Percentiles rank a stretch among this genome's conserved stretches.
Evolutionary conservation across 2,888 invertebrate species (phyloP).

Genomic region (Diaperis boleti): DNA sequence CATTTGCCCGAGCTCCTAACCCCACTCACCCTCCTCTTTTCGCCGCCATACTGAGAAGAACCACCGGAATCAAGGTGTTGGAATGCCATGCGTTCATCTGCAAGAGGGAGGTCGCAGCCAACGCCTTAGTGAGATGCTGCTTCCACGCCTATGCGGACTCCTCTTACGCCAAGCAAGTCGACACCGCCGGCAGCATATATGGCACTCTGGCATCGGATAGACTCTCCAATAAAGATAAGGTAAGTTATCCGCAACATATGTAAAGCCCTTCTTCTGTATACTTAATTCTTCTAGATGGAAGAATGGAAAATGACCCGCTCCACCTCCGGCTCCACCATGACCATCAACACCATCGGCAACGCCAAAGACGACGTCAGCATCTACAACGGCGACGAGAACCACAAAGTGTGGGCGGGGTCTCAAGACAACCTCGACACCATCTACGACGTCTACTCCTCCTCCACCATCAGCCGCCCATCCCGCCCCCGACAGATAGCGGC

Average conservation of each 20-base stretch:
- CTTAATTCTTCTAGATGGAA: conserved; percentile 62
- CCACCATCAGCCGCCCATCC: conserved; percentile 74
- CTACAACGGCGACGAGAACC: conserved; percentile 93
- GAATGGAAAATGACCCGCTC: conserved; percentile 71
- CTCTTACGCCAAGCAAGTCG: conserved; percentile 88
- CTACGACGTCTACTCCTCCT: conserved; percentile 76
- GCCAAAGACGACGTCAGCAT: conserved; percentile 83
- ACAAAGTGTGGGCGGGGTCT: conserved; percentile 90
- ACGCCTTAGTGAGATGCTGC: conserved; percentile 96
- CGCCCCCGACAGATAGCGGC: conserved; percentile 85
- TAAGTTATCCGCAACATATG: conserved; percentile 44
- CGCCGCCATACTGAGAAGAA: conserved; percentile 95
- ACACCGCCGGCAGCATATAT: conserved; percentile 69
- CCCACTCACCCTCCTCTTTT: conserved; percentile 96
- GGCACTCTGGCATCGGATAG: conserved; percentile 63
- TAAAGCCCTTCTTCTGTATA: neutral
- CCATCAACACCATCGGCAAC: conserved; percentile 71
- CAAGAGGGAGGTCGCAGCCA: conserved; percentile 95
- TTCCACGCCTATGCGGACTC: conserved; percentile 98
- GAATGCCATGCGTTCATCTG: conserved; percentile 99
- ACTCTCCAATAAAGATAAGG: conserved; percentile 63
- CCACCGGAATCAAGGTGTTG: conserved; percentile 96
- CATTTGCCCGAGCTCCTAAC: conserved; percentile 92
- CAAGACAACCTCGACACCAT: conserved; percentile 79
- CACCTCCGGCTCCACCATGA: conserved; percentile 72